Percentiles rank a stretch among this genome's conserved stretches.
Evolutionary conservation across 2,113 vertebrate genomes (phyloP).

Genomic region (Gasterosteus aculeatus): DNA sequence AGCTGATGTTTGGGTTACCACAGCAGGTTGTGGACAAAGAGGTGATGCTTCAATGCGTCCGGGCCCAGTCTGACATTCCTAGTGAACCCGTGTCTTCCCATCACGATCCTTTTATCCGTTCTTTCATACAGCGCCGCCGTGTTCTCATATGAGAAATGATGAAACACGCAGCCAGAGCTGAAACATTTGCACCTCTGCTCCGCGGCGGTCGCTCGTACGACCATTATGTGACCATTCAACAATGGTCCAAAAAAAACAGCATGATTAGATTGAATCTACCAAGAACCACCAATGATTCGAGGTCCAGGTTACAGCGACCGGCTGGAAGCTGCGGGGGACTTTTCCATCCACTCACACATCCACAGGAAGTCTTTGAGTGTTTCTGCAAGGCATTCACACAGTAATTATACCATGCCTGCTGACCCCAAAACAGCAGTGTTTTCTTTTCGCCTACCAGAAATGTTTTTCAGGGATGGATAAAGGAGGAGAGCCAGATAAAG

Average conservation of each 20-base stretch:
- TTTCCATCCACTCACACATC: constrained; percentile 27
- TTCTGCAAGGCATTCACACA: background rate
- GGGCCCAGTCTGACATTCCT: background rate
- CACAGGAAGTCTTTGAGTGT: constrained; percentile 36
- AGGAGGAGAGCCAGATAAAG: constrained; percentile 32
- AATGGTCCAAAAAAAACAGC: background rate
- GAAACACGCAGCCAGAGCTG: background rate
- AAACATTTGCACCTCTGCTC: background rate
- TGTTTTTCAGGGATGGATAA: constrained; percentile 27
- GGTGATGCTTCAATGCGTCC: background rate
- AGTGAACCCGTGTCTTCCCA: background rate
- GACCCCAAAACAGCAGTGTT: background rate
- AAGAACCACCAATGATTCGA: background rate
- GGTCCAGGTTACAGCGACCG: constrained; percentile 27
- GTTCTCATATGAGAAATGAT: background rate
- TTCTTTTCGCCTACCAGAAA: constrained; percentile 12
- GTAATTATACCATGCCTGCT: constrained; percentile 22
- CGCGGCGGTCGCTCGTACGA: background rate
- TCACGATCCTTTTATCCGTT: background rate
- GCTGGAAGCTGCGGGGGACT: constrained; percentile 17
- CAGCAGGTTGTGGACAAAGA: background rate
- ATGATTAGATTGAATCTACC: background rate
- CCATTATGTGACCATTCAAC: background rate
- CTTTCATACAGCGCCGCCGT: background rate
- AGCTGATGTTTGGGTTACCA: background rate